phyloP scores from a whole-genome alignment of 2,888 invertebrate genomes.

The Phalera bucephala region DNA sequence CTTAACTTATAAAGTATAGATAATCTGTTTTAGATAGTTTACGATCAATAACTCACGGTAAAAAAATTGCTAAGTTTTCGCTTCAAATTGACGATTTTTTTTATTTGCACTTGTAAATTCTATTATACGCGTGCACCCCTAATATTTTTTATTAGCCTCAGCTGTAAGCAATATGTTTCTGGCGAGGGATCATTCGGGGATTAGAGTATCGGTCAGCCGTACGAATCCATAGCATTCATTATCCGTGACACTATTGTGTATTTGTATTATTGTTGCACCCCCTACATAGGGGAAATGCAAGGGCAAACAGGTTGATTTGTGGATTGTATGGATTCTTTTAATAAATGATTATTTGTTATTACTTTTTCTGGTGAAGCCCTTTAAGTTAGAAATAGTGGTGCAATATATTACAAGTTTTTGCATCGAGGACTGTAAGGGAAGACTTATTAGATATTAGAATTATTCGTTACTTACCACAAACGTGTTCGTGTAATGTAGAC shows the following conservation, averaged over 20 bases:
- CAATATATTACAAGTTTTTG: too few species aligned
- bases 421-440: too few species aligned
- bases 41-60: too few species aligned
- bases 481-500: too few species aligned
- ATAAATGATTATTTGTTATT: slow-evolving; percentile 12
- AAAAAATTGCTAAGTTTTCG: too few species aligned
- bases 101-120: slow-evolving; percentile 34
- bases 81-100: too few species aligned
- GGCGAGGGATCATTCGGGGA: slow-evolving; percentile 55
- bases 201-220: slow-evolving; percentile 63
- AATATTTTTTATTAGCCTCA: slow-evolving; percentile 49
- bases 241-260: slow-evolving; percentile 49
- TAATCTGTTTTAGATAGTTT: too few species aligned
- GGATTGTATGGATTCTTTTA: background rate
- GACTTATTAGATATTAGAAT: too few species aligned
- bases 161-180: slow-evolving; percentile 65
- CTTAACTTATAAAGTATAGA: too few species aligned
- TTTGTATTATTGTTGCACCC: slow-evolving; percentile 48
- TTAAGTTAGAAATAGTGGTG: too few species aligned
- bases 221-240: slow-evolving; percentile 65
- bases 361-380: too few species aligned
- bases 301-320: slow-evolving; percentile 11
- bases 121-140: slow-evolving; percentile 22
- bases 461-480: too few species aligned
- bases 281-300: slow-evolving; percentile 17